Base-by-base conservation (phyloP, 2,113 vertebrate species). In the Onychostoma macrolepis region DNA sequence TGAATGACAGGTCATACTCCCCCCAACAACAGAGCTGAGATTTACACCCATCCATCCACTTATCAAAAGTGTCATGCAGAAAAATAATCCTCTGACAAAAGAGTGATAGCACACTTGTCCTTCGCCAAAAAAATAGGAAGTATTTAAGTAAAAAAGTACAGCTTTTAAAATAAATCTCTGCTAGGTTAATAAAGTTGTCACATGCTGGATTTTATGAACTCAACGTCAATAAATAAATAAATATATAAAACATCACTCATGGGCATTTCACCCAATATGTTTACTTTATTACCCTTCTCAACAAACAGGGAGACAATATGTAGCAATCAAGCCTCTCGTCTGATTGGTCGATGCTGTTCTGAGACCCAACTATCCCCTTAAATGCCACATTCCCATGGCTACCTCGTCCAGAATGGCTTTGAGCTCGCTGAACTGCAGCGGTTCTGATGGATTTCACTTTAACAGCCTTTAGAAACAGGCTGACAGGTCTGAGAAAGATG, bases 141-240 rank as follows among this genome's bases (percentile, higher is more conserved):
- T 38, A 74, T 84, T 84, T 88, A 83, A 85, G 80, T 86, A 89
- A 88, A 82, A 85, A 91, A 88, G 88, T 76, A 88, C 90, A 84
- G 85, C 82, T 84, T 91, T 74, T 69, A 75, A n/a, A 82, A 92
- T 92, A 93, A 93, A 93, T 93, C 93, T 92, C 81, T 43, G 28
- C 71, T 19, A 11, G 89, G 86, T 93, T 92, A 93, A 93, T 93
- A 93, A 93, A 93, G 90, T 90, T 93, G 93, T 93, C 92, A 89
- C 88, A 30, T 36, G 53, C 87, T 90, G 88, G 77, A 89, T 90
- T 28, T 91, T 91, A 90, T 63, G 84, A 56, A 87, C 76, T 88
- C 84, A 88, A 89, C 61, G 83, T 78, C 79, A 85, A 24, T 17
- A 88, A 80, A 87, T 80, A 61, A 88, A 85, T 88, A 91, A 84